Base-by-base conservation (phyloP, 2,797 vertebrate genomes). In the Fistularia commersonii region DNA sequence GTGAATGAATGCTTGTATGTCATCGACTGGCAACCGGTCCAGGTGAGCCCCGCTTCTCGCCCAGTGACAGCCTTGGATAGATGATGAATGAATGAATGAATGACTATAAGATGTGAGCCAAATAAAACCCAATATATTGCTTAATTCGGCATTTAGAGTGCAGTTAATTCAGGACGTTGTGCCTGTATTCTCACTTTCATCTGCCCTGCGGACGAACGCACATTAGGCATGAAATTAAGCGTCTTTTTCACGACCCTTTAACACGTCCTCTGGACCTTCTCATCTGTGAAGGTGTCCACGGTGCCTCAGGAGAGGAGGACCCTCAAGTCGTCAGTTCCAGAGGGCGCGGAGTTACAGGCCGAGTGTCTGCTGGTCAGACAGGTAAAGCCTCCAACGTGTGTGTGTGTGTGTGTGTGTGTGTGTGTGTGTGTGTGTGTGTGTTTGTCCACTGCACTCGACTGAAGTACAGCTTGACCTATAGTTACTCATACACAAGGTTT, bases 301-400 rank as follows among this genome's bases (percentile, higher is more conserved):
- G 85, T 97, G 69, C 85, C 95, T 54, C 90, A 94, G 89, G 95
- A 96, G 82, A 93, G 91, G 82, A 89, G 91, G 57, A 99, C 95
- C 0, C 60, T 97, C 47, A 91, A 90, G 74, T 94, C 95, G 52
- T 95, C 95, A 0, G 96, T 99, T 45, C 94, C 96, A 11, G 93
- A 94, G 76, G 95, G 93, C 37, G 94, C 96, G 41, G 95, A 96
- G 66, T 79, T 80, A 77, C 93, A 94, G 74, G 93, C 92, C 41
- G 93, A 97, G 79, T 94, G 91, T 88, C 89, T 99, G 77, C 92
- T 99, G 87, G 96, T 98, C 83, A 97, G 93, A 93, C 93, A 98
- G 94, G 96, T 98, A 86, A 90, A 74, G n/a, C n/a, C n/a, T n/a
- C n/a, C n/a, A n/a, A n/a, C n/a, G n/a, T n/a, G n/a, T n/a, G n/a